These are phyloP conservation scores for Elaphurus davidianus DNA, from an alignment of 2,113 vertebrate genomes.

Conservation along the genomic window DNA sequence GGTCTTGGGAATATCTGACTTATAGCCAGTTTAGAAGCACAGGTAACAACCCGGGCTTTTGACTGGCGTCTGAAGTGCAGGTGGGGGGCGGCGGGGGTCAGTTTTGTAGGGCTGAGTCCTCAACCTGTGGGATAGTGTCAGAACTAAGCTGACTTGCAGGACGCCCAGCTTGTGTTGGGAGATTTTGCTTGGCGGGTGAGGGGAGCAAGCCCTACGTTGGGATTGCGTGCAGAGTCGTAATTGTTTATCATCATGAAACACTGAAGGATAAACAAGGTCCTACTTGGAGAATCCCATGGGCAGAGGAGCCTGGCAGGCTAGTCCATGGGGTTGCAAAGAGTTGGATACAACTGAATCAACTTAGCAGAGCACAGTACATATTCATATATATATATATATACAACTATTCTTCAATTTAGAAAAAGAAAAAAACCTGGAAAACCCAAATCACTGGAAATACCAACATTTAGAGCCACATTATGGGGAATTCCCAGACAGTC, in stretches of 20 bases:
- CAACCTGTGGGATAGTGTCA: background rate
- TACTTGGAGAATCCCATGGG: background rate
- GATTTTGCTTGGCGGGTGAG: background rate
- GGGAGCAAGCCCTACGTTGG: background rate
- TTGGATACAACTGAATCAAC: too few species aligned
- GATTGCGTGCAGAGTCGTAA: rapidly evolving
- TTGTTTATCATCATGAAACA: background rate
- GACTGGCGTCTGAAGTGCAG: background rate
- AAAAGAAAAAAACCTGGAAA: background rate
- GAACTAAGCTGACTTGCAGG: background rate
- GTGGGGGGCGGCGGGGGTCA: rapidly evolving
- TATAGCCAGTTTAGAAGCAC: rapidly evolving
- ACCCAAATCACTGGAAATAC: background rate
- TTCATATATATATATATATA: too few species aligned
- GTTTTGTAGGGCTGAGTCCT: too few species aligned
- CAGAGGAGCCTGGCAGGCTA: background rate
- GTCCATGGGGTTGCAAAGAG: background rate
- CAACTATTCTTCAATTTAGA: too few species aligned
- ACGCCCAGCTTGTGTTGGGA: background rate
- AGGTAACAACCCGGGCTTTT: too few species aligned
- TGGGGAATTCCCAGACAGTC: background rate
- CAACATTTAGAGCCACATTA: background rate
- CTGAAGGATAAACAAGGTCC: background rate
- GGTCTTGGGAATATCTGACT: too few species aligned
- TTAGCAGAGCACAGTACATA: too few species aligned